A percentile compares a stretch with the other conserved stretches of the same genome.
These are phyloP conservation scores for Orthosia gracilis DNA, from an alignment of 2,888 invertebrate genomes.

Conservation along the genomic window DNA sequence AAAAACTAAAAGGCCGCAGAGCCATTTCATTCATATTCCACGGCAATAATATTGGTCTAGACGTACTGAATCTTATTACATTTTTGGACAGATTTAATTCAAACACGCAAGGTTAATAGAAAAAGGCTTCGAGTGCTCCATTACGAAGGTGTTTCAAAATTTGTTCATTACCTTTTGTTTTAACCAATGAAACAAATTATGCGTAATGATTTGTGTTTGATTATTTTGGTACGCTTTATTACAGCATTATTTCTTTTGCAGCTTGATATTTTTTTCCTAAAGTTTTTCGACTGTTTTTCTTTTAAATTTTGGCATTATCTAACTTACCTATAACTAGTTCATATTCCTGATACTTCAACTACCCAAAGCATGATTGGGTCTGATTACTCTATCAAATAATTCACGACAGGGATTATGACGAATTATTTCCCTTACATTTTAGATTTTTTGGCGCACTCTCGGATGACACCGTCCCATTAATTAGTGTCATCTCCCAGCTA, in stretches of 20 bases:
- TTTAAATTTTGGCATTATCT: not conserved
- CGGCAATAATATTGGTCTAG: conserved; percentile 58
- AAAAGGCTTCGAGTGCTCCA: conserved; percentile 22
- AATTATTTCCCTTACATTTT: not conserved
- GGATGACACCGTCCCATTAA: conserved; percentile 71
- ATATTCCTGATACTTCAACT: not conserved
- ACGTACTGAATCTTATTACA: conserved; percentile 61
- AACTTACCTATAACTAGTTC: not conserved
- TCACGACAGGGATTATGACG: not conserved
- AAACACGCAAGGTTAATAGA: conserved; percentile 51
- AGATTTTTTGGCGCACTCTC: conserved; percentile 8
- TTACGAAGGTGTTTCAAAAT: conserved; percentile 40
- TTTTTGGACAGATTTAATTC: conserved; percentile 40
- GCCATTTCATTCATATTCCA: conserved; percentile 51
- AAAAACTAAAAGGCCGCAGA: conserved; percentile 36
- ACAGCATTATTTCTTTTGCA: not conserved
- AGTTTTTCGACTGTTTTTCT: not conserved
- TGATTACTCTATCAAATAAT: not conserved
- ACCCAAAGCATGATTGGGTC: not conserved
- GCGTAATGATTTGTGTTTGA: conserved; percentile 15
- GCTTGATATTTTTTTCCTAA: not conserved
- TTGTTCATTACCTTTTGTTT: conserved; percentile 30
- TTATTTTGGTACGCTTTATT: not conserved
- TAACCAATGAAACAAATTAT: conserved; percentile 11
- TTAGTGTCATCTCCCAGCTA: conserved; percentile 75